phyloP scores from a whole-genome alignment of 2,888 invertebrate genomes.

The Alsophila aescularia region DNA sequence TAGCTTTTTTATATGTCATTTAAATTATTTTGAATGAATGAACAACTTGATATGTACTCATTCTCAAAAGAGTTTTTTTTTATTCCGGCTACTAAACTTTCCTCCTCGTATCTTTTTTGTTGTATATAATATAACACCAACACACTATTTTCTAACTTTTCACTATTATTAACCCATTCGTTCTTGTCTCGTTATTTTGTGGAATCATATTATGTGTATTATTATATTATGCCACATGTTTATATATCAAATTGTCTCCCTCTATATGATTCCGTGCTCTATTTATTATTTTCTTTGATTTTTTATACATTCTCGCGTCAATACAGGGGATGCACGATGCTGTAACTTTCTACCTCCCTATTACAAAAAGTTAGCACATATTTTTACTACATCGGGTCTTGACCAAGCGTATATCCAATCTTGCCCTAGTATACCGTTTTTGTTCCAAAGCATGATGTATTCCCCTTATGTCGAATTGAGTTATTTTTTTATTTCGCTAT shows the following conservation, averaged over 20 bases:
- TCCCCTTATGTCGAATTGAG: constrained; percentile 57
- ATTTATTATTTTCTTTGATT: constrained; percentile 58
- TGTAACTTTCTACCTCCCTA: constrained; percentile 76
- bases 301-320: constrained; percentile 72
- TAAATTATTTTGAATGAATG: constrained; percentile 8
- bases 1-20: background rate
- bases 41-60: constrained; percentile 32
- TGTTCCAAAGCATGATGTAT: constrained; percentile 71
- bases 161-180: constrained; percentile 75
- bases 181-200: constrained; percentile 58
- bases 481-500: constrained; percentile 56
- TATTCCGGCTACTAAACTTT: constrained; percentile 29
- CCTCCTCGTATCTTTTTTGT: constrained; percentile 25
- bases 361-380: constrained; percentile 46
- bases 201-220: constrained; percentile 62
- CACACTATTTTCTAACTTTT: constrained; percentile 69
- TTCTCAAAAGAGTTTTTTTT: constrained; percentile 56
- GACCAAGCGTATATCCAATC: constrained; percentile 42
- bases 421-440: constrained; percentile 28
- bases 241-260: constrained; percentile 77
- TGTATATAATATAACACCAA: constrained; percentile 55
- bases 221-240: constrained; percentile 50
- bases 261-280: constrained; percentile 79
- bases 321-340: constrained; percentile 84
- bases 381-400: constrained; percentile 40